Percentiles rank a stretch among this genome's conserved stretches.
These are phyloP conservation scores for Gobius niger DNA, from an alignment of 2,113 vertebrate species.

Conservation along the genomic window DNA sequence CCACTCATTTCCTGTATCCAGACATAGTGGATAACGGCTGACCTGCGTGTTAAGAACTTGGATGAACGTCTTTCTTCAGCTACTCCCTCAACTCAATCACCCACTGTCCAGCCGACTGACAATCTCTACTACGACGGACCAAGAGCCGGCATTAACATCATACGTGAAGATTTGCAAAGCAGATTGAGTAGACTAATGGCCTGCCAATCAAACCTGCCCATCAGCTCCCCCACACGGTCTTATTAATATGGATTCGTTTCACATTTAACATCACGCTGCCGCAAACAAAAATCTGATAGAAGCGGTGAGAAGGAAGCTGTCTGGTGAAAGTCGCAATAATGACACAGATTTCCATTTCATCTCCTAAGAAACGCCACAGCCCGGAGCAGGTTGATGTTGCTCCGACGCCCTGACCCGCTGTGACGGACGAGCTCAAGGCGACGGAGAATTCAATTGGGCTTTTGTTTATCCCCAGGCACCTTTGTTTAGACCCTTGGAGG, in stretches of 20 bases:
- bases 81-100: too few relatives aligned
- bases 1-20: too few relatives aligned
- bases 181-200: background rate
- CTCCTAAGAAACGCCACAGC: background rate
- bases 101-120: too few relatives aligned
- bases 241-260: background rate
- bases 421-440: constrained; percentile 1
- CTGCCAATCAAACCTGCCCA: background rate
- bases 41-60: too few relatives aligned
- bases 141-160: background rate
- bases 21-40: too few relatives aligned
- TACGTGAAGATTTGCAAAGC: background rate
- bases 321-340: background rate
- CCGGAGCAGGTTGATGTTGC: background rate
- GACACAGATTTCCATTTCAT: background rate
- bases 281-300: background rate
- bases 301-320: background rate
- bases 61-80: too few relatives aligned
- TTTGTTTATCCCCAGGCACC: background rate
- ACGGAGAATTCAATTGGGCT: background rate
- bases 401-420: background rate
- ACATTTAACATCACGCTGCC: background rate
- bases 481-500: background rate
- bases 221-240: background rate
- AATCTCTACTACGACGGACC: too few relatives aligned